Evolutionary conservation across 64 coral and sea anemone species (phyloP), one percentile per base, ranked within the genome.

Genomic region (Montipora sp.): DNA sequence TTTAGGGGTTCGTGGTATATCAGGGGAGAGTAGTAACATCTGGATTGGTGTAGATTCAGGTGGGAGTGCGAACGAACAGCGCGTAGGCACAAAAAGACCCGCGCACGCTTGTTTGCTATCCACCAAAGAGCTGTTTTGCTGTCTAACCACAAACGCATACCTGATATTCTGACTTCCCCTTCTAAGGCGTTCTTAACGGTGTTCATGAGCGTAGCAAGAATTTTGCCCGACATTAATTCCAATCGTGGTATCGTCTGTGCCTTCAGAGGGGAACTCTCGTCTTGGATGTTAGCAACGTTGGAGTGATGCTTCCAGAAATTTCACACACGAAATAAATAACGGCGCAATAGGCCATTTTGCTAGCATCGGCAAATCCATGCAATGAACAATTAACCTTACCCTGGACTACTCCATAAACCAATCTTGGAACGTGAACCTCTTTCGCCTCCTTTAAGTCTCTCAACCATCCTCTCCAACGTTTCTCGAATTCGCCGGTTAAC

Each of bases 321-420:
- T 11, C 51, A 23, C 73, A 73, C 9, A 74, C 84, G 1, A 73
- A 21, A 18, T 87, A 87, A 66, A 87, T 49, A 50, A 87, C 84
- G 45, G 84, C 36, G 73, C 84, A 87, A 36, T 87, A 87, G 2
- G 83, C 19, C 45, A 73, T 84, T 12, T 84, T 44, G 48, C 75
- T 77, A 11, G 75, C 75, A 21, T 77, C 24, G 1, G 75, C 75
- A 21, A 77, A 77, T 7, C 75, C 75, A 77, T 77, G 75, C 19
- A 77, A 10, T 66, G 61, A 0, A 2, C 61, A 66, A 66, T 66
- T 36, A 36, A 36, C 36, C 36, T 36, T 36, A 36, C 36, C 36
- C 36, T 36, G 36, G 36, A 36, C 36, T 36, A 36, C 36, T 36
- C 36, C 36, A 36, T 36, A 36, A 36, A 36, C 36, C 2, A 0